phyloP scores from a whole-genome alignment of 2,113 vertebrate genomes.

The Spea bombifrons region DNA sequence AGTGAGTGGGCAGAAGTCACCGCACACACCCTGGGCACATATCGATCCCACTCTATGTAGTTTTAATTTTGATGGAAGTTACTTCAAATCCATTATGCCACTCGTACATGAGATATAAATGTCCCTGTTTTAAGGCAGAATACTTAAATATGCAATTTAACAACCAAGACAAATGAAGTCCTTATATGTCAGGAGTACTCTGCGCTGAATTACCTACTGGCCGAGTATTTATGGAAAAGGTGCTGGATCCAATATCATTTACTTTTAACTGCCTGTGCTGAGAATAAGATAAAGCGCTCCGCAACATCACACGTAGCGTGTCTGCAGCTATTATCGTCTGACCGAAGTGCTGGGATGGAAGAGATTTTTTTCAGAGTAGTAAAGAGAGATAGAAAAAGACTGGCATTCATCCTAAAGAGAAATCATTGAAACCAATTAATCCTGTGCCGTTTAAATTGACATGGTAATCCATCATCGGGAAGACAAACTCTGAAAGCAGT shows the following conservation, averaged over 20 bases:
- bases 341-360: constrained; percentile 54
- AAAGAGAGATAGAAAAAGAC: constrained; percentile 70
- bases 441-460: constrained; percentile 96
- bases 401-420: constrained; percentile 91
- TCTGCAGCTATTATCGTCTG: constrained; percentile 69
- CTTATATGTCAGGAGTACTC: constrained; percentile 74
- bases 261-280: constrained; percentile 69
- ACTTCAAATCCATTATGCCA: constrained; percentile 50
- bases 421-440: constrained; percentile 99
- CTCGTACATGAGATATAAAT: constrained; percentile 60
- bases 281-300: constrained; percentile 67
- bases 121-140: constrained; percentile 66
- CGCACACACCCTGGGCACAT: not conserved
- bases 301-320: constrained; percentile 68
- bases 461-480: constrained; percentile 96
- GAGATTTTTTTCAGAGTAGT: constrained; percentile 52
- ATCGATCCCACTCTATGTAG: constrained; percentile 48
- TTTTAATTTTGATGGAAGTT: constrained; percentile 50
- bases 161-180: constrained; percentile 78
- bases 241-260: constrained; percentile 77
- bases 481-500: constrained; percentile 90
- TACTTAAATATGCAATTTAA: constrained; percentile 74
- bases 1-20: not conserved
- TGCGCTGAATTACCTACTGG: constrained; percentile 72
- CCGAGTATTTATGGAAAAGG: constrained; percentile 82